Conservation (phyloP, 2,797 vertebrate genomes). For the Coregonus sp. region DNA sequence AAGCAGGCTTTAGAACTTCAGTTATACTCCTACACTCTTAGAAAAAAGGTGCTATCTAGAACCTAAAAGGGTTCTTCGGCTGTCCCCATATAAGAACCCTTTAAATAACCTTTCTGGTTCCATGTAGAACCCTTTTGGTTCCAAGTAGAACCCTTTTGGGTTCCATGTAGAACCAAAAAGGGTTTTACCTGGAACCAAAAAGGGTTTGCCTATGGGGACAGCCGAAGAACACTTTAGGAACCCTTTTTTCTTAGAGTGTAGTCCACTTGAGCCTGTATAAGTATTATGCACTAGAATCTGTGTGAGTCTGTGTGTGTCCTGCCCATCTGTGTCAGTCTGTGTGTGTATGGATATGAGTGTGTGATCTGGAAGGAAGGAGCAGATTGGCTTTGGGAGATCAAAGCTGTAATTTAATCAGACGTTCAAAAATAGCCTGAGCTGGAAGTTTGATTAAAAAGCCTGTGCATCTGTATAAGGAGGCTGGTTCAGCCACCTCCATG, state of each 20-base stretch:
- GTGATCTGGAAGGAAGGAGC: conserved; percentile 26
- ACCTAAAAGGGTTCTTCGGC: too few species aligned
- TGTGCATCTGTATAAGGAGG: conserved; percentile 42
- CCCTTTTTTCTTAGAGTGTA: too few species aligned
- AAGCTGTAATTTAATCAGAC: conserved; percentile 62
- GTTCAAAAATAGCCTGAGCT: conserved; percentile 50
- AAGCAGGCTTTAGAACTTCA: background rate
- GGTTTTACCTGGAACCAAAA: too few species aligned
- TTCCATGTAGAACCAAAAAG: too few species aligned
- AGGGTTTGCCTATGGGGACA: too few species aligned
- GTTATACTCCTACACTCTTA: background rate
- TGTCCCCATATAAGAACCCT: too few species aligned
- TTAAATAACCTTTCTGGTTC: too few species aligned
- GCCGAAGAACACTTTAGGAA: too few species aligned
- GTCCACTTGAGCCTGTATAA: background rate
- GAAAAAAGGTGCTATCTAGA: too few species aligned
- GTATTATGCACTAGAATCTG: conserved; percentile 13
- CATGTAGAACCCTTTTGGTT: too few species aligned
- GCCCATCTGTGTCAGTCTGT: background rate
- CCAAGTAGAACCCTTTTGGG: too few species aligned
- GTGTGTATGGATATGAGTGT: conserved; percentile 12
- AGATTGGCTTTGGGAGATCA: conserved; percentile 56
- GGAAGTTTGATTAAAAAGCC: conserved; percentile 64
- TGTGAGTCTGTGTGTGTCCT: background rate
- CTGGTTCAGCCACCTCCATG: conserved; percentile 16